Percentiles rank a stretch among this genome's conserved stretches.
These are phyloP conservation scores for Drosophila niveifrons DNA, from an alignment of 2,888 invertebrate species.

Conservation along the genomic window DNA sequence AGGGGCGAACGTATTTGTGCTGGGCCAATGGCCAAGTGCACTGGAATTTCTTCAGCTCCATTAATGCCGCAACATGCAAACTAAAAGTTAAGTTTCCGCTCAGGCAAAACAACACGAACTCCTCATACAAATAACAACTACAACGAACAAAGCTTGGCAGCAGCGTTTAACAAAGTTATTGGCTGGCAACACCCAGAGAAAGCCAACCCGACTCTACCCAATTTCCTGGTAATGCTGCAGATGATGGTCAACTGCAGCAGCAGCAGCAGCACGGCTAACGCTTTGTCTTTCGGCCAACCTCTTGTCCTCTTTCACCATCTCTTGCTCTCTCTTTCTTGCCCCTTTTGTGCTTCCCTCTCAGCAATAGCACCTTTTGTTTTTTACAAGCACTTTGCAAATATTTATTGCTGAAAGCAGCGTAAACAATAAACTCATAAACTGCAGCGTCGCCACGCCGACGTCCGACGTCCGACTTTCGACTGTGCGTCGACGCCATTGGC, in stretches of 20 bases:
- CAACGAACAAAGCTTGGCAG: conserved; percentile 44
- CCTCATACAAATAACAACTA: conserved; percentile 14
- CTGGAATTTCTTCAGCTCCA: conserved; percentile 72
- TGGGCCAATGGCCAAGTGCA: conserved; percentile 39
- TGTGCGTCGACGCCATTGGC: conserved; percentile 25
- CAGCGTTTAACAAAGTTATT: conserved; percentile 71
- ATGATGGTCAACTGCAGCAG: conserved; percentile 68
- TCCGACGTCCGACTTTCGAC: not conserved
- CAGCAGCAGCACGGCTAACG: not conserved
- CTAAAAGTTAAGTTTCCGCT: conserved; percentile 73
- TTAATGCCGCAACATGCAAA: conserved; percentile 72
- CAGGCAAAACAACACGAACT: conserved; percentile 32
- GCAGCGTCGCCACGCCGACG: conserved; percentile 57
- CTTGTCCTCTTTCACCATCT: not conserved
- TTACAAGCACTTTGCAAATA: conserved; percentile 81
- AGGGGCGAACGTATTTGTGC: conserved; percentile 1
- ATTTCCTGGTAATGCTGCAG: conserved; percentile 2
- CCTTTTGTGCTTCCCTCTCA: not conserved
- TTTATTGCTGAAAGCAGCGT: conserved; percentile 73
- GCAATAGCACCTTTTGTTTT: conserved; percentile 70
- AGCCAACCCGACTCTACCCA: not conserved
- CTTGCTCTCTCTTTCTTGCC: not conserved
- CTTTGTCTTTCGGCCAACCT: conserved; percentile 38
- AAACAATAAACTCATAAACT: conserved; percentile 81
- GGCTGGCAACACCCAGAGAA: conserved; percentile 23